Base-by-base conservation (phyloP, 1,140 invertebrate genomes). In the Megalopta genalis region DNA sequence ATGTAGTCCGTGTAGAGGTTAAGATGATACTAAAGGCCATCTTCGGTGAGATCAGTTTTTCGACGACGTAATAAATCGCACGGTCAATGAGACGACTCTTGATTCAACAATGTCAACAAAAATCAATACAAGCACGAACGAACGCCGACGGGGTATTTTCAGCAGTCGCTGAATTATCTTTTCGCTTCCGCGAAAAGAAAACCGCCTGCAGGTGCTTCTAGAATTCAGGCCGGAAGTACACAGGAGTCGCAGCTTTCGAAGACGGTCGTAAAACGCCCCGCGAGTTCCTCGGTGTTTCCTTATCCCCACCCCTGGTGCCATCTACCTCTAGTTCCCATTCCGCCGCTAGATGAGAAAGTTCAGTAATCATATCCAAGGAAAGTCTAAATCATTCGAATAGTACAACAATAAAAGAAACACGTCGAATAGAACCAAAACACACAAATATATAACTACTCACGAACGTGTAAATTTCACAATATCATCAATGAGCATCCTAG, bases 191-290 rank as follows among this genome's bases (percentile, higher is more conserved):
- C 69, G 72, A 77, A 74, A 82, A 85, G 64, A 81, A 77, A 71
- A 80, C 72, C 46, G 70, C 46, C 72, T 59, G 70, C 0, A 70
- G 69, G 67, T 73, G 68, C n/a, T 84, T 84, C 74, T 73, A 84
- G 83, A 86, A 86, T 82, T 70, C 66, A 85, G 83, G 72, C 83
- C 84, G 84, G 83, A 86, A 86, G 80, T 82, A 60, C 71, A 65
- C 67, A 80, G 64, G 68, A 86, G 83, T 85, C 76, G 69, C 83
- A 85, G 84, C 84, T 86, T 86, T 85, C 84, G 84, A 86, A 85
- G 84, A 86, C 83, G 84, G 82, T 86, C 84, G 84, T 86, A 86
- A 86, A 86, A 85, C 80, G 80, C 73, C 84, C 83, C 80, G 67
- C 68, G 80, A 85, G 72, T 82, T 81, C 77, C 80, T 32, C 66